Conservation (phyloP, 2,888 invertebrate species). For the Timandra comae region DNA sequence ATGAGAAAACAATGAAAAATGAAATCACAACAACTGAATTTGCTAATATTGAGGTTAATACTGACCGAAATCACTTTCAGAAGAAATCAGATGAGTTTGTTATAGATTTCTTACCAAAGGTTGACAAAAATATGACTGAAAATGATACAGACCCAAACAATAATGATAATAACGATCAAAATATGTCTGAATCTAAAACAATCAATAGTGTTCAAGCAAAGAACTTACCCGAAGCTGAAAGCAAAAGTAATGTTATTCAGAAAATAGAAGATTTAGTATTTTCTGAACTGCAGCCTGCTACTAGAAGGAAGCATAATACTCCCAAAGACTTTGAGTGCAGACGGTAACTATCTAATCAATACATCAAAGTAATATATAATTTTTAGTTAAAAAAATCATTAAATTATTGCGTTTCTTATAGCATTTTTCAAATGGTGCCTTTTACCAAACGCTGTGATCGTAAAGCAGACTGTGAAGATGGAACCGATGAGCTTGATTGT, state of each 20-base stretch:
- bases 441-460: conserved; percentile 80
- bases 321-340: conserved; percentile 60
- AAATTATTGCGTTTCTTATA: too few species aligned
- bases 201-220: conserved; percentile 16
- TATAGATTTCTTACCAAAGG: conserved; percentile 24
- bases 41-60: too few species aligned
- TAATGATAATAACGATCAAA: conserved; percentile 7
- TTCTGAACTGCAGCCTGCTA: conserved; percentile 50
- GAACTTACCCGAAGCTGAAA: conserved; percentile 27
- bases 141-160: conserved; percentile 7
- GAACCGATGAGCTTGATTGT: conserved; percentile 85
- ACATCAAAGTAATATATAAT: conserved; percentile 22
- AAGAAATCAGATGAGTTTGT: conserved; percentile 27
- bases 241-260: conserved; percentile 24
- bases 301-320: conserved; percentile 41
- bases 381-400: background rate
- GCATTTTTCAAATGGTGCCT: conserved; percentile 81
- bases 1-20: too few species aligned
- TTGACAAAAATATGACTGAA: conserved; percentile 11
- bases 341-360: too few species aligned
- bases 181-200: conserved; percentile 6
- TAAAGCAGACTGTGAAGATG: conserved; percentile 87
- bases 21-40: too few species aligned
- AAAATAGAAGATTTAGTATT: conserved; percentile 39
- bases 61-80: too few species aligned